These are phyloP conservation scores for Dicrurus megarhynchus DNA, from an alignment of 2,113 vertebrate species.

Conservation along the genomic window DNA sequence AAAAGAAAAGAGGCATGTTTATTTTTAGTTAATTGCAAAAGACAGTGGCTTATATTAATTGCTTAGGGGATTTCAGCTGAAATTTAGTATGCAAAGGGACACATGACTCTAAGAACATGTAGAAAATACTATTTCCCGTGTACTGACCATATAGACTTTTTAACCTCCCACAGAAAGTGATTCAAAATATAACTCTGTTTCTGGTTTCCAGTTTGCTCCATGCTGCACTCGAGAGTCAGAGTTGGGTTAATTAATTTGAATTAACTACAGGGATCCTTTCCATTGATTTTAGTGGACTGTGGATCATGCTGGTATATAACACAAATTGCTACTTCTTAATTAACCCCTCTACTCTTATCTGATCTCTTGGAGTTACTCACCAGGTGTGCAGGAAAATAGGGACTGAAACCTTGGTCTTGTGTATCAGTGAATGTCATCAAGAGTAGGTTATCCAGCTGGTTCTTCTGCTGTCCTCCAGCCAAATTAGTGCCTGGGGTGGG, in stretches of 20 bases:
- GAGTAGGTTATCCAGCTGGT: background rate
- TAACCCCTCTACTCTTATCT: conserved; percentile 21
- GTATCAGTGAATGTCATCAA: background rate
- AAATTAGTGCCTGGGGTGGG: background rate
- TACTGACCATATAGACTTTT: background rate
- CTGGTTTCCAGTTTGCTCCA: background rate
- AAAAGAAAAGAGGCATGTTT: background rate
- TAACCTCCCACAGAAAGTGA: background rate
- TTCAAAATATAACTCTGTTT: background rate
- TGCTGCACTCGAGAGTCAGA: background rate
- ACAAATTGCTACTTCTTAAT: conserved; percentile 34
- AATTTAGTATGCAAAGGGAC: background rate
- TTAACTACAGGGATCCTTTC: conserved; percentile 25
- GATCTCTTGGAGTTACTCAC: conserved; percentile 5
- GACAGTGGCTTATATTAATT: background rate
- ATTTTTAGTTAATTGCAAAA: background rate
- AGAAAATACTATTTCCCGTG: background rate
- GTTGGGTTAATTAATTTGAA: conserved; percentile 39
- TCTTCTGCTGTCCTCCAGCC: background rate
- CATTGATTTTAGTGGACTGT: background rate
- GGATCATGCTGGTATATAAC: background rate
- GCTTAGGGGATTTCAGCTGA: background rate
- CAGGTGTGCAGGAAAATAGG: background rate
- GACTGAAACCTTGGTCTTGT: background rate
- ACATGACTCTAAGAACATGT: background rate